Conservation (phyloP, 2,797 vertebrate species). For the Chrosomus eos region DNA sequence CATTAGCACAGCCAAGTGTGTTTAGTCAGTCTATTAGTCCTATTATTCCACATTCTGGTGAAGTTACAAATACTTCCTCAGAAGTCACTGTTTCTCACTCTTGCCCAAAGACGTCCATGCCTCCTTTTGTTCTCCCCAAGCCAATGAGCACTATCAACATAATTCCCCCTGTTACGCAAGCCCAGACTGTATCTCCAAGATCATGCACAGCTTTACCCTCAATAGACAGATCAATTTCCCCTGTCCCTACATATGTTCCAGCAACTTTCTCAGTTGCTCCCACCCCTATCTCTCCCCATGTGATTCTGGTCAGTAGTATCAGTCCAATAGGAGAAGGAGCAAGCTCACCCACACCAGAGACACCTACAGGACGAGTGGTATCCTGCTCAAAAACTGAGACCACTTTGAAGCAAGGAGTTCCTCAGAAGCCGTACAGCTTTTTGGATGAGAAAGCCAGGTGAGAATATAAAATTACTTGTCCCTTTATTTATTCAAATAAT, state of each 20-base stretch:
- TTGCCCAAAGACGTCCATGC: slow-evolving; percentile 63
- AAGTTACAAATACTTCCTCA: slow-evolving; percentile 26
- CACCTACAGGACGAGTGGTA: slow-evolving; percentile 62
- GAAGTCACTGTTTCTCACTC: slow-evolving; percentile 40
- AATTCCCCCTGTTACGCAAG: slow-evolving; percentile 74
- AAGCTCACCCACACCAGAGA: slow-evolving; percentile 62
- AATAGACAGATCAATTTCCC: slow-evolving; percentile 49
- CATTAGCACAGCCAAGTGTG: slow-evolving; percentile 48
- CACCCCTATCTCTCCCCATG: slow-evolving; percentile 51
- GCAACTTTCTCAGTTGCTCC: slow-evolving; percentile 59
- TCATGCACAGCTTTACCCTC: slow-evolving; percentile 39
- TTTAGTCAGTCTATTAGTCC: slow-evolving; percentile 36
- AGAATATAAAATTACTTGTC: slow-evolving; percentile 54
- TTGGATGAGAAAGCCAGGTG: slow-evolving; percentile 93
- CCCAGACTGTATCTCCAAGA: slow-evolving; percentile 50
- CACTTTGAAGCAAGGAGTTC: slow-evolving; percentile 84
- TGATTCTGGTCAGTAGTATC: slow-evolving; percentile 76
- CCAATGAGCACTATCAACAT: slow-evolving; percentile 76
- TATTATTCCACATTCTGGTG: slow-evolving; percentile 29
- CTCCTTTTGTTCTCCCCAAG: slow-evolving; percentile 72
- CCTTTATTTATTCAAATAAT: background rate
- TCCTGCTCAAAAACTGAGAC: slow-evolving; percentile 68
- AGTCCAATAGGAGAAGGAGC: slow-evolving; percentile 77
- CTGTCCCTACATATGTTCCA: slow-evolving; percentile 67
- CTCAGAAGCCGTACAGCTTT: slow-evolving; percentile 97